These are phyloP conservation scores for Pseudolaguvia tuberculata DNA, from an alignment of 2,113 vertebrate species.

Conservation along the genomic window DNA sequence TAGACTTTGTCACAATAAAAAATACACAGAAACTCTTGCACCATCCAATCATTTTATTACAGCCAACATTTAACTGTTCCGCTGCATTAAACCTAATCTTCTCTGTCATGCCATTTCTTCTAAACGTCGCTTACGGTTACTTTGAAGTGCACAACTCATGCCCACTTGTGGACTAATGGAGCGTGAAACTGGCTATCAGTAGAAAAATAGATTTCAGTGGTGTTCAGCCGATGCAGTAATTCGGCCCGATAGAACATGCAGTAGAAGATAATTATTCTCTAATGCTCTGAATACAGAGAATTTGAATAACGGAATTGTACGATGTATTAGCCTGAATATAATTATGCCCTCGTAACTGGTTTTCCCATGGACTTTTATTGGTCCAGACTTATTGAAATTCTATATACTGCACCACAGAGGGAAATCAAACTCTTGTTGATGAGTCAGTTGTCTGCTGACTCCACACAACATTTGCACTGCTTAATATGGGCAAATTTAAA, in stretches of 20 bases:
- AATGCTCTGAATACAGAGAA: not conserved
- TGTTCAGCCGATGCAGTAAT: constrained; percentile 6
- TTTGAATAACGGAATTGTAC: constrained; percentile 1
- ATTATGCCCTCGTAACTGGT: not conserved
- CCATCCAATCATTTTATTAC: not conserved
- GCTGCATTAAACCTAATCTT: constrained; percentile 5
- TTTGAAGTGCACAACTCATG: not conserved
- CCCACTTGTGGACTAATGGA: constrained; percentile 1
- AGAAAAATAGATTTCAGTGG: not conserved
- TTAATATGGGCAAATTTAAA: constrained; percentile 32
- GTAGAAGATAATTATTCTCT: constrained; percentile 1
- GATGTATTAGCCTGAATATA: not conserved
- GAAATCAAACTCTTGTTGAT: not conserved
- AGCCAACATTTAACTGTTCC: constrained; percentile 17
- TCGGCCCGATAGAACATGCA: not conserved
- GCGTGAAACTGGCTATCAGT: constrained; percentile 15
- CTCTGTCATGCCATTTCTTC: not conserved
- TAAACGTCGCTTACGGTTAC: not conserved
- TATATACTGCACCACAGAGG: not conserved
- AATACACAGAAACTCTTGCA: not conserved
- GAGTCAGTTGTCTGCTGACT: constrained; percentile 21
- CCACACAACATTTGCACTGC: not conserved
- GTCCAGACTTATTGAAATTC: constrained; percentile 5
- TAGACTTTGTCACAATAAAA: not conserved
- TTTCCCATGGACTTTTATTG: constrained; percentile 15